phyloP scores from a whole-genome alignment of 1,140 invertebrate species.

The Hypsibius dujardini region DNA sequence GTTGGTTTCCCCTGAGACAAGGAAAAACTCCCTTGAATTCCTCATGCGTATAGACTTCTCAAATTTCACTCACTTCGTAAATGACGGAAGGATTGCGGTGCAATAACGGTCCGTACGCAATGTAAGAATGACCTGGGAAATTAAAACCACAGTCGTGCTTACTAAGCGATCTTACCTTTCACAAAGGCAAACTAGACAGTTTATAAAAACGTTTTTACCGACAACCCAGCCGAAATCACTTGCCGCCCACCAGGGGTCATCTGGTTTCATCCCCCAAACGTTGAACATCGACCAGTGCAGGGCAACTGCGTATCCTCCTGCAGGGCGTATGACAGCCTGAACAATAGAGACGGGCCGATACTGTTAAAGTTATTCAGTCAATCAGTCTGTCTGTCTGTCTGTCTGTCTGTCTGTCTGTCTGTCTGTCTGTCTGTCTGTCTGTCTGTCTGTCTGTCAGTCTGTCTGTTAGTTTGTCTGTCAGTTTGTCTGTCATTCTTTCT shows the following conservation, averaged over 20 bases:
- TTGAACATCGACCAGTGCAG: slow-evolving; percentile 63
- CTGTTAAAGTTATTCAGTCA: slow-evolving; percentile 14
- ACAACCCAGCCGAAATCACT: slow-evolving; percentile 78
- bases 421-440: too few species aligned
- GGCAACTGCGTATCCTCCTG: slow-evolving; percentile 64
- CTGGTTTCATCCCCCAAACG: slow-evolving; percentile 59
- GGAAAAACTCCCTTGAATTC: not conserved
- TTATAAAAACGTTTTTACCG: too few species aligned
- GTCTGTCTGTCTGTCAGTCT: too few species aligned
- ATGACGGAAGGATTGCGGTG: slow-evolving; percentile 64
- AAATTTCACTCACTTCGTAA: slow-evolving; percentile 46
- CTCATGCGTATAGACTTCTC: not conserved
- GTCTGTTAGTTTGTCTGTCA: too few species aligned
- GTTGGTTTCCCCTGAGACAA: slow-evolving; percentile 58
- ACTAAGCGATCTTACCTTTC: too few species aligned
- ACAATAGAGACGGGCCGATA: slow-evolving; percentile 35
- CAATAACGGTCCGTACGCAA: slow-evolving; percentile 69
- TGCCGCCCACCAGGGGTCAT: slow-evolving; percentile 69
- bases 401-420: too few species aligned
- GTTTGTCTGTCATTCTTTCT: too few species aligned
- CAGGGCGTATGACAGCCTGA: slow-evolving; percentile 63
- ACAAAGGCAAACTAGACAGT: too few species aligned
- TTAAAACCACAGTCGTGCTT: too few species aligned
- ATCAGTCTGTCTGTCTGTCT: too few species aligned
- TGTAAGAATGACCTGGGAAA: slow-evolving; percentile 83